A percentile compares a stretch with the other conserved stretches of the same genome.
These are phyloP conservation scores for Sparus aurata DNA, from an alignment of 2,797 vertebrate genomes.

Conservation along the genomic window DNA sequence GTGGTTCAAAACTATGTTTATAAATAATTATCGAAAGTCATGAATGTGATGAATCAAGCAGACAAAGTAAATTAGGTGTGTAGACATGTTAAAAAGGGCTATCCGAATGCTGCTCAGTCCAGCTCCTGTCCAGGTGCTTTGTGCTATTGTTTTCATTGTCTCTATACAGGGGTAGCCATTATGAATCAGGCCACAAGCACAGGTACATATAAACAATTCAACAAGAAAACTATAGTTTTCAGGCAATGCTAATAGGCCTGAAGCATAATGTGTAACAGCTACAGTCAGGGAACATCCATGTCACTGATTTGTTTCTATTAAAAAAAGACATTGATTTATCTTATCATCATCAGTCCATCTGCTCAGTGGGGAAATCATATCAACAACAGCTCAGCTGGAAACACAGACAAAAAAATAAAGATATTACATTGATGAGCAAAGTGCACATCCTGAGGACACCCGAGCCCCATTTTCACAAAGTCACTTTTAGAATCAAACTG, in stretches of 20 bases:
- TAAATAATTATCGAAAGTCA: background rate
- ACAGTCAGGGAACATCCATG: background rate
- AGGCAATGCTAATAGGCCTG: too few relatives aligned
- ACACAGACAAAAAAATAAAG: background rate
- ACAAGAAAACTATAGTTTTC: background rate
- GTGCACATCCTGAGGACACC: background rate
- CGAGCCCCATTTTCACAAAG: too few relatives aligned
- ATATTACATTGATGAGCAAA: background rate
- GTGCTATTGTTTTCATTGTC: background rate
- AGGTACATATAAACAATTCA: background rate
- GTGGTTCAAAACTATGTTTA: background rate
- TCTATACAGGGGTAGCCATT: background rate
- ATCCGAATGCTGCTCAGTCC: background rate
- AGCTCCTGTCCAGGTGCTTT: background rate
- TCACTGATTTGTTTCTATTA: background rate
- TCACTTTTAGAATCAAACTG: too few relatives aligned
- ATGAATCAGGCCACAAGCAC: background rate
- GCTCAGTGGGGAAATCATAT: background rate
- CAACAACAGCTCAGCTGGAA: background rate
- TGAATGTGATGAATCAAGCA: too few relatives aligned
- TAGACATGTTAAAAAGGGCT: background rate
- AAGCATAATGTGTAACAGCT: too few relatives aligned
- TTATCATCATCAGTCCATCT: background rate
- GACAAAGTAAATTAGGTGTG: background rate
- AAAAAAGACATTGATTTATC: background rate